phyloP scores from a whole-genome alignment of 64 coral and sea anemone genomes.

The Pocillopora damicornis region DNA sequence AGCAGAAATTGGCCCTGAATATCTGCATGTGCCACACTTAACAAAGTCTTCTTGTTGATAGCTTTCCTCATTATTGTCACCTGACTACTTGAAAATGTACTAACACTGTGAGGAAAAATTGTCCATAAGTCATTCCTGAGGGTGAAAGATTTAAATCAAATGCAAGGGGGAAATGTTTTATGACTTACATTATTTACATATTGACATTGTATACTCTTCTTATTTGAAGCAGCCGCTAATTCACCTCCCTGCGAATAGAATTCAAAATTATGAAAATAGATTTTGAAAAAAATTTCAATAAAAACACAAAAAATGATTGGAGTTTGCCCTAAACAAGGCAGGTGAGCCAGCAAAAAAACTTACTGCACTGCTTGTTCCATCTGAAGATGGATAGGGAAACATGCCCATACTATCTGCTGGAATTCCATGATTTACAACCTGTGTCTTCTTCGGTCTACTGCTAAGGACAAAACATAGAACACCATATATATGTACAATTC shows the following conservation, averaged over 20 bases:
- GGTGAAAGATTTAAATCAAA: not conserved
- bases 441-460: slow-evolving; percentile 72
- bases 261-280: not conserved
- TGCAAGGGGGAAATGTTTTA: not conserved
- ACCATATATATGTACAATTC: too few species aligned
- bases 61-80: too few species aligned
- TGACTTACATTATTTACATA: slow-evolving; percentile 40
- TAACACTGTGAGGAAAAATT: too few species aligned
- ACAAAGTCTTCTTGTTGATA: too few species aligned
- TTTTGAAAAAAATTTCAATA: too few species aligned
- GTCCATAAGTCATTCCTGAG: not conserved
- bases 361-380: slow-evolving; percentile 64
- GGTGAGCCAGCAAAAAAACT: not conserved
- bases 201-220: slow-evolving; percentile 45
- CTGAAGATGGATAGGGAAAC: slow-evolving; percentile 37
- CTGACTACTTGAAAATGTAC: too few species aligned
- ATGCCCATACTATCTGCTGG: slow-evolving; percentile 49
- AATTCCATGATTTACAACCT: slow-evolving; percentile 44
- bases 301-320: too few species aligned
- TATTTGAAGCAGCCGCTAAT: not conserved
- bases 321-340: not conserved
- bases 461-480: slow-evolving; percentile 2
- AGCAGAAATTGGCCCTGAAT: too few species aligned
- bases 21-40: too few species aligned
- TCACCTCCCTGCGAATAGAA: slow-evolving; percentile 23